Evolutionary conservation across 2,888 invertebrate genomes (phyloP).

Genomic region (Herminia tarsipennalis): DNA sequence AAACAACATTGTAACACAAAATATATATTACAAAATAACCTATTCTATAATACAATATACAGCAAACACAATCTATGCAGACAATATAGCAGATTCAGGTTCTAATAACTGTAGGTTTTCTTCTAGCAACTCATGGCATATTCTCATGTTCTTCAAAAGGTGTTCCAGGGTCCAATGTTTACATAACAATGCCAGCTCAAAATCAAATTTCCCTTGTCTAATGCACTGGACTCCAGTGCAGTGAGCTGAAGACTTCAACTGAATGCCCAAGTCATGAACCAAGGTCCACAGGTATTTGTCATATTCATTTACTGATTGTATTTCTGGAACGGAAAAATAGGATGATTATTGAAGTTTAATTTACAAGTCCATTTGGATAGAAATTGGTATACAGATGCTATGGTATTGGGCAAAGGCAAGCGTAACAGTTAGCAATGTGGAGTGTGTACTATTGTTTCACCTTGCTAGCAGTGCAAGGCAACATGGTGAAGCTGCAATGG

Average conservation of each 20-base stretch:
- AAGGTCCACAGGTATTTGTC: constrained; percentile 91
- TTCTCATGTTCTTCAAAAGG: constrained; percentile 88
- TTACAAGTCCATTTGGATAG: too few species aligned
- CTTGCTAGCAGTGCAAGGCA: too few species aligned
- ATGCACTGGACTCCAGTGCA: constrained; percentile 93
- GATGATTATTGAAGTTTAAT: too few species aligned
- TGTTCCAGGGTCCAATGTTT: constrained; percentile 93
- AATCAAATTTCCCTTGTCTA: constrained; percentile 92
- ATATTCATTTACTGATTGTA: constrained; percentile 94
- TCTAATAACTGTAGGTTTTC: constrained; percentile 76
- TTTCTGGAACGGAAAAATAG: constrained; percentile 88
- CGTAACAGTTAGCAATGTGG: too few species aligned
- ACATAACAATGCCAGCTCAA: constrained; percentile 90
- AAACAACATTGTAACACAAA: neutral
- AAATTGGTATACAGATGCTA: too few species aligned
- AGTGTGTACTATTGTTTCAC: too few species aligned
- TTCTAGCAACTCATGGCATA: constrained; percentile 82
- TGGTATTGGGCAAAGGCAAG: too few species aligned
- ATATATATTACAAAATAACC: too few species aligned
- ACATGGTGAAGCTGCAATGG: too few species aligned
- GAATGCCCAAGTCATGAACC: constrained; percentile 93
- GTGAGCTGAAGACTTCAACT: constrained; percentile 92
- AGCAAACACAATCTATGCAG: constrained; percentile 31
- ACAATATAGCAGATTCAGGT: constrained; percentile 66
- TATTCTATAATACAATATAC: constrained; percentile 14